Conservation (phyloP, 2,113 vertebrate genomes). For the Leucoraja erinaceus region DNA sequence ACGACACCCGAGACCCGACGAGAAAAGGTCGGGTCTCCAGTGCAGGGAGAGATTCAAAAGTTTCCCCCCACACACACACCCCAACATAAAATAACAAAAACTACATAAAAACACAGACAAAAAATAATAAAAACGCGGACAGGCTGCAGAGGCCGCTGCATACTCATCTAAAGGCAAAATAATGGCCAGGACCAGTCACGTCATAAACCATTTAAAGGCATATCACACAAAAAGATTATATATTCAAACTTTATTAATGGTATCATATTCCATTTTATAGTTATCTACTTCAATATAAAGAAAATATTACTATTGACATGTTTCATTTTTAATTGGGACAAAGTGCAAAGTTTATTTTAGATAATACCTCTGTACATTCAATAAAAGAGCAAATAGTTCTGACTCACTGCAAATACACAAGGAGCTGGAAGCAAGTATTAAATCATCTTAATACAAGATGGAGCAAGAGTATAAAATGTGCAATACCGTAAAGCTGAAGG, state of each 20-base stretch:
- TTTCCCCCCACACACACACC: no score
- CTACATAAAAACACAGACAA: no score
- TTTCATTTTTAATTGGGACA: background rate
- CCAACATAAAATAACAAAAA: no score
- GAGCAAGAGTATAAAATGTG: background rate
- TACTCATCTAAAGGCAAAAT: background rate
- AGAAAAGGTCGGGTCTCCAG: no score
- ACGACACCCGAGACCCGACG: no score
- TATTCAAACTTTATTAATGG: background rate
- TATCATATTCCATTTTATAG: background rate
- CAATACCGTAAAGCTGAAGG: background rate
- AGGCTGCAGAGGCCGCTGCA: no score
- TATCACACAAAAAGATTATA: background rate
- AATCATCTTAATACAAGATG: background rate
- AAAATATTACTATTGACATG: background rate
- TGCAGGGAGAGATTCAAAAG: no score
- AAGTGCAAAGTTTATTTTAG: background rate
- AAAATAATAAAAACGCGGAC: no score
- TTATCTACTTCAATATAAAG: background rate
- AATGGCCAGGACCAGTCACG: background rate
- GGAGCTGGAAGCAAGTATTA: background rate
- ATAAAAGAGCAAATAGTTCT: background rate
- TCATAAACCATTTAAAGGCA: background rate
- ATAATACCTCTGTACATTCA: background rate
- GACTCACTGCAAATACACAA: background rate